phyloP scores from a whole-genome alignment of 2,113 vertebrate genomes.

The Himantopus leucocephalus region DNA sequence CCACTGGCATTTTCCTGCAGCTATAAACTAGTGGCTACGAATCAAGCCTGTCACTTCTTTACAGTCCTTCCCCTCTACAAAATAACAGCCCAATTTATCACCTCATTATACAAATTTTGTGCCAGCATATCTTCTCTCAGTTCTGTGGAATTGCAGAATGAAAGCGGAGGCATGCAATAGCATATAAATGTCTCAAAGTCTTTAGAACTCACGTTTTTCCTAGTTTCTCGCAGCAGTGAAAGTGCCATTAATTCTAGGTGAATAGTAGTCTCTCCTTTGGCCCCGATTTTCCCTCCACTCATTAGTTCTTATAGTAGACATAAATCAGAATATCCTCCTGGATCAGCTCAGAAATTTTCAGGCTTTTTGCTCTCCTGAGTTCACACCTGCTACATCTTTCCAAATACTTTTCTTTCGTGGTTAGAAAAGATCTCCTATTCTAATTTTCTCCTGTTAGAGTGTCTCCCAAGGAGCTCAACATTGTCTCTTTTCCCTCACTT shows the following conservation, averaged over 20 bases:
- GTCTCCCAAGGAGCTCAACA: neutral
- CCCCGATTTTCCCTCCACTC: neutral
- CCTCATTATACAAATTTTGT: conserved; percentile 30
- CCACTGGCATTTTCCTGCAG: conserved; percentile 31
- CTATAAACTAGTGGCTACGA: neutral
- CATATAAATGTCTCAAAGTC: neutral
- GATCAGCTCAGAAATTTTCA: neutral
- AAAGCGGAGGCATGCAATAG: neutral
- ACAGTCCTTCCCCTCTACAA: neutral
- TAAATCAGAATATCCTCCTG: neutral
- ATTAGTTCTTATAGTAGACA: neutral
- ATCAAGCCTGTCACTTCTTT: conserved; percentile 26
- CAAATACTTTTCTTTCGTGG: neutral
- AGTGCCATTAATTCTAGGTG: neutral
- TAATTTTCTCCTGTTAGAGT: neutral
- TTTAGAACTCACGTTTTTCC: neutral
- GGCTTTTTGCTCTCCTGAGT: neutral
- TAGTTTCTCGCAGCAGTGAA: neutral
- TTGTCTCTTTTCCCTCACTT: neutral
- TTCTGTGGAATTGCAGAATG: neutral
- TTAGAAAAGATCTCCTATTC: neutral
- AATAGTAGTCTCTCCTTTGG: neutral
- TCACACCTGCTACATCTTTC: neutral
- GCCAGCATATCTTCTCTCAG: neutral
- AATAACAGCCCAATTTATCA: conserved; percentile 23